Percentiles rank a stretch among this genome's conserved stretches.
Evolutionary conservation across 2,888 invertebrate genomes (phyloP).

Genomic region (Euzetes globulus): DNA sequence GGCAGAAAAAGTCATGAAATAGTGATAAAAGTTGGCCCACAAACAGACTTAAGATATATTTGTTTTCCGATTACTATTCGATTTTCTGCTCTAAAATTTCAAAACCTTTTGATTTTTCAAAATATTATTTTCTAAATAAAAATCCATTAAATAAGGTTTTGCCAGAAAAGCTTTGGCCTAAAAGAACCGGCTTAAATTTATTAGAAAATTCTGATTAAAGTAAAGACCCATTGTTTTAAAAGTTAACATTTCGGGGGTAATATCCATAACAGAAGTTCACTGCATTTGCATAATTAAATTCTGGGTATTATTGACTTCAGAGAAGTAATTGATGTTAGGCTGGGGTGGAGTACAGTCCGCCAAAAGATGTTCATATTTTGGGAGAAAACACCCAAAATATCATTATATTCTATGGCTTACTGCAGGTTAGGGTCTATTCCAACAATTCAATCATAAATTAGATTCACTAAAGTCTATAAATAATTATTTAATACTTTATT

Average conservation of each 20-base stretch:
- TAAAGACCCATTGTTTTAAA: background rate
- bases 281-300: slow-evolving; percentile 26
- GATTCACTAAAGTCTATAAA: slow-evolving; percentile 1
- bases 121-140: background rate
- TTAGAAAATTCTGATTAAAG: too few relatives aligned
- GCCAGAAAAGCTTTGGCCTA: background rate
- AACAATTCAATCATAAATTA: slow-evolving; percentile 9
- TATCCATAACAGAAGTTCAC: slow-evolving; percentile 26
- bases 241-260: background rate
- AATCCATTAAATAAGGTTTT: background rate
- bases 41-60: background rate
- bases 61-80: background rate
- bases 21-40: too few relatives aligned
- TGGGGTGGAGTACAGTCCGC: background rate
- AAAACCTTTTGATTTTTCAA: background rate
- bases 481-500: slow-evolving; percentile 1
- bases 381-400: slow-evolving; percentile 28
- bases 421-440: background rate
- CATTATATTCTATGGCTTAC: background rate
- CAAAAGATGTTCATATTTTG: background rate
- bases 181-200: background rate
- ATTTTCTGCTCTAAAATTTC: background rate
- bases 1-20: background rate
- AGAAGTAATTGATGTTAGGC: slow-evolving; percentile 5
- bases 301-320: background rate